Base-by-base conservation (phyloP, 92 coral and sea anemone species). In the Heliopora coerulea region DNA sequence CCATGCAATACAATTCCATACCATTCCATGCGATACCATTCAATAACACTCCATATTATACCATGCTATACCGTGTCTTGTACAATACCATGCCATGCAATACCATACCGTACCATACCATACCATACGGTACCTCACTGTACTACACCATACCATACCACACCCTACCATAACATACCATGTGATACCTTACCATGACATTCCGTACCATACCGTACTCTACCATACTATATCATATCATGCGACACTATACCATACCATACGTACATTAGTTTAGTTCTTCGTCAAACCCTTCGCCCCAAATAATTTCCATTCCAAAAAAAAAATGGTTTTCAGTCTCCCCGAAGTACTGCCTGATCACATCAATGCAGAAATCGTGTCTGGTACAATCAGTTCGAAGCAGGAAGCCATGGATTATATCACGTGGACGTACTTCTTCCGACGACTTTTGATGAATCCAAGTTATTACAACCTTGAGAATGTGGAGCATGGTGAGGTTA, bases 381-480 rank as follows among this genome's bases (percentile, higher is more conserved):
- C 99, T 11, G 99, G 99, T 13, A 95, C 99, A 0, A 80, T 95
- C 64, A 83, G 89, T 0, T 89, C 98, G 34, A 93, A 93, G 78
- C 98, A 93, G 65, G 98, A 93, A 80, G 96, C 98, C 65, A 93
- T 93, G 98, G 98, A 93, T 84, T 93, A 93, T 80, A 84, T 93
- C 57, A 93, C 98, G 19, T 93, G 98, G 98, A 93, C 98, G 50
- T 93, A 93, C 74, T 87, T 93, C 91, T 93, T 93, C 73, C 80
- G 98, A 32, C 93, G 98, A 15, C 77, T 93, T 64, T 75, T 93
- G 46, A 90, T 87, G 96, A 93, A 93, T 56, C 98, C 98, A 9
- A 90, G 97, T n/a, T 93, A 93, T 61, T 93, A 93, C 70, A 83
- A 90, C 0, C 89, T 93, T 23, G 93, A 93, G 41, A 81, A 83